These are phyloP conservation scores for Antedon mediterranea DNA, from an alignment of 53 echinoderm and acorn worm species.

Conservation along the genomic window DNA sequence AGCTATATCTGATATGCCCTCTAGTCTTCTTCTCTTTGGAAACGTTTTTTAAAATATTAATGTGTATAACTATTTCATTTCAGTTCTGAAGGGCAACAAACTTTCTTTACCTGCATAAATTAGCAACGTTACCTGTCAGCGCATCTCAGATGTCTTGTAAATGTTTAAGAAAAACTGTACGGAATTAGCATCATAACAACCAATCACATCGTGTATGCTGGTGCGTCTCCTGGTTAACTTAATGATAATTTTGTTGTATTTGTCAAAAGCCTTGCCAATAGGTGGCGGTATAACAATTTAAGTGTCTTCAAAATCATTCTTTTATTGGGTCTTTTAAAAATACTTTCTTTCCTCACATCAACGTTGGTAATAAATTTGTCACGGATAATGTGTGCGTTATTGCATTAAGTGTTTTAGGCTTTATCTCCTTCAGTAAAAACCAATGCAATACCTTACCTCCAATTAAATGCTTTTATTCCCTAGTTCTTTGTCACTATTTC, in stretches of 20 bases:
- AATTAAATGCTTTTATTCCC: too few species aligned
- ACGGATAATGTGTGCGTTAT: too few species aligned
- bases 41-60: neutral
- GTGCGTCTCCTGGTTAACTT: neutral
- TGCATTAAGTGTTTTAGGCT: too few species aligned
- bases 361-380: too few species aligned
- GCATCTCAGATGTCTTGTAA: too few species aligned
- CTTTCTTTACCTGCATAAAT: conserved; percentile 89
- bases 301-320: neutral
- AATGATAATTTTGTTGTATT: neutral
- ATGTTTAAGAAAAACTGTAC: too few species aligned
- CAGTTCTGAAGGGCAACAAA: conserved; percentile 92
- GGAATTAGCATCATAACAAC: too few species aligned
- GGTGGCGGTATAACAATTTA: neutral
- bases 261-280: neutral
- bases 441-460: too few species aligned
- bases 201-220: neutral
- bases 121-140: neutral
- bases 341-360: neutral
- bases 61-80: neutral
- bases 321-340: neutral
- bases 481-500: too few species aligned
- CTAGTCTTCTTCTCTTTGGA: too few species aligned
- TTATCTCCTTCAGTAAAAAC: too few species aligned
- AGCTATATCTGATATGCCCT: too few species aligned